Evolutionary conservation across 2,888 invertebrate species (phyloP).

Genomic region (Eupithecia centaureata): DNA sequence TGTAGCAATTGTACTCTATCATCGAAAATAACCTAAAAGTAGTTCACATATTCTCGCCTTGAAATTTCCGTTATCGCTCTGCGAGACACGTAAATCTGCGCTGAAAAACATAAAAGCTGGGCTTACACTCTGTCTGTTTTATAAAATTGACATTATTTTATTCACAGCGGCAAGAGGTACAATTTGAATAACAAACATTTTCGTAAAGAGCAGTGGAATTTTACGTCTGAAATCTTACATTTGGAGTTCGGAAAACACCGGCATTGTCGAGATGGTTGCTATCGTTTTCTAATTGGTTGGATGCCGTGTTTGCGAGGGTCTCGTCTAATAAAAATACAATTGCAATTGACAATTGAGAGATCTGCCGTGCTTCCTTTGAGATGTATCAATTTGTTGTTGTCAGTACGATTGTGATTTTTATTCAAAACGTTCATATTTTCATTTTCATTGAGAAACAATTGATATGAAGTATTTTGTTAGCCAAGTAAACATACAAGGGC

Average conservation of each 20-base stretch:
- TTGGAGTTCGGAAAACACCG: slow-evolving; percentile 20
- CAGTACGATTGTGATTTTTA: background rate
- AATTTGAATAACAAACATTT: slow-evolving; percentile 45
- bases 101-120: slow-evolving; percentile 35
- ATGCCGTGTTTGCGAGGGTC: slow-evolving; percentile 7
- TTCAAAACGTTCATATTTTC: background rate
- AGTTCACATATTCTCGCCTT: background rate
- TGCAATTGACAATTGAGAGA: background rate
- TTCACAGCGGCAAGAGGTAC: slow-evolving; percentile 37
- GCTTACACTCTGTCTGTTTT: slow-evolving; percentile 39
- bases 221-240: slow-evolving; percentile 26
- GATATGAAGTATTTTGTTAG: too few species aligned
- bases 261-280: slow-evolving; percentile 5
- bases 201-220: slow-evolving; percentile 31
- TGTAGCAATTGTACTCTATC: background rate
- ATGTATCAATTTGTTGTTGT: background rate
- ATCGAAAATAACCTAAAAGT: background rate
- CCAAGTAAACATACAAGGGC: too few species aligned
- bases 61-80: slow-evolving; percentile 10
- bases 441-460: background rate
- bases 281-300: slow-evolving; percentile 17
- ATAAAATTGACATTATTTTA: slow-evolving; percentile 39
- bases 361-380: background rate
- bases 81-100: slow-evolving; percentile 30
- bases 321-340: background rate